Conservation (phyloP, 2,888 invertebrate species). For the Helobdella robusta region DNA sequence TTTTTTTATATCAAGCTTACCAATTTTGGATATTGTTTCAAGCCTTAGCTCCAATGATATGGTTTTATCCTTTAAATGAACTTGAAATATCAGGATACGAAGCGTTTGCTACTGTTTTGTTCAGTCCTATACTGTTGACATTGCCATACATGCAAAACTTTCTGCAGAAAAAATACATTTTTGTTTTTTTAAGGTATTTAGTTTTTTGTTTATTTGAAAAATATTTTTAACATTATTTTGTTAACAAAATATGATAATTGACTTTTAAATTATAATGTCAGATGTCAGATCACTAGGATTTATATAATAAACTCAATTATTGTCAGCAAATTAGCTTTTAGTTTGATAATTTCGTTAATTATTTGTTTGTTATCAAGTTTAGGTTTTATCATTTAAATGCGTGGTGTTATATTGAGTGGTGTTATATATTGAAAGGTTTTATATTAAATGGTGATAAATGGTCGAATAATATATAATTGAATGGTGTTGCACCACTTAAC, state of each 20-base stretch:
- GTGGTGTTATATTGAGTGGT: too few species aligned
- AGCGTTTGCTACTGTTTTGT: slow-evolving; percentile 43
- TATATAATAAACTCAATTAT: too few species aligned
- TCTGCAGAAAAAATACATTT: slow-evolving; percentile 8
- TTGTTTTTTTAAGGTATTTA: slow-evolving; percentile 31
- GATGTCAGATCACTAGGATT: background rate
- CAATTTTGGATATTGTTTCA: slow-evolving; percentile 49
- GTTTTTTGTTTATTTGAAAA: background rate
- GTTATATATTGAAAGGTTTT: too few species aligned
- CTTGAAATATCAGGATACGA: slow-evolving; percentile 50
- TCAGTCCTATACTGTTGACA: slow-evolving; percentile 40
- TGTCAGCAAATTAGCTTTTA: too few species aligned
- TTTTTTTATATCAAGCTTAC: slow-evolving; percentile 41
- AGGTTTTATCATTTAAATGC: too few species aligned
- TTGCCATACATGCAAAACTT: slow-evolving; percentile 14
- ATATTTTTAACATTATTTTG: background rate
- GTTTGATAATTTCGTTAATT: too few species aligned
- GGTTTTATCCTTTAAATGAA: slow-evolving; percentile 51
- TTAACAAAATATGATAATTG: background rate
- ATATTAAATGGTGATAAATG: too few species aligned
- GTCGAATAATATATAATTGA: too few species aligned
- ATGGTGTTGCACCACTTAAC: too few species aligned
- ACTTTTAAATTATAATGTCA: background rate
- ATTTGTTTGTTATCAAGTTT: too few species aligned
- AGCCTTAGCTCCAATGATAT: slow-evolving; percentile 48